Conservation (phyloP, 2,113 vertebrate species). For the Nymphicus hollandicus region DNA sequence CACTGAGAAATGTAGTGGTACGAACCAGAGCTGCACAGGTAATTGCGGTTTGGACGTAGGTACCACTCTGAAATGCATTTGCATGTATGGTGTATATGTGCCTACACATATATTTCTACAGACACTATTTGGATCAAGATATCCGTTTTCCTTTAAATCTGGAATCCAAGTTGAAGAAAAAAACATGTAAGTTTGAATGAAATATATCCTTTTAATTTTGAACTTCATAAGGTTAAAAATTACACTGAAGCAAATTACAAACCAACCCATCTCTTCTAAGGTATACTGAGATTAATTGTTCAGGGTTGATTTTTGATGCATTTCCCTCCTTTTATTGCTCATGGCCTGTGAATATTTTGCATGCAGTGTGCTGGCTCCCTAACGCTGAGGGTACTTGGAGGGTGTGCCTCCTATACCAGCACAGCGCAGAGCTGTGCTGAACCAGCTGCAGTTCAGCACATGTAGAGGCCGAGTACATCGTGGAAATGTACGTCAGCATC, state of each 20-base stretch:
- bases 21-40: not conserved
- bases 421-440: not conserved
- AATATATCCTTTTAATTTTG: not conserved
- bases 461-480: not conserved
- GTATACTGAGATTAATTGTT: not conserved
- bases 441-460: not conserved
- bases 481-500: not conserved
- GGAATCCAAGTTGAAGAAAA: not conserved
- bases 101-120: not conserved
- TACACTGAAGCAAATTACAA: not conserved
- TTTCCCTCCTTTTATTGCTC: not conserved
- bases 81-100: not conserved
- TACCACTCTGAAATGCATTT: not conserved
- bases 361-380: not conserved
- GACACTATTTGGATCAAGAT: not conserved
- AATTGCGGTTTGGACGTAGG: not conserved
- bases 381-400: fast-evolving
- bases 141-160: not conserved
- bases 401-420: not conserved
- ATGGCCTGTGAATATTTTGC: fast-evolving
- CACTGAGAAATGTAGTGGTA: not conserved
- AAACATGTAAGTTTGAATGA: not conserved
- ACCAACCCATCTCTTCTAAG: not conserved
- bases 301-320: not conserved
- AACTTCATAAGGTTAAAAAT: not conserved